Evolutionary conservation across 2,888 invertebrate genomes (phyloP).

Genomic region (Hybos culiciformis): DNA sequence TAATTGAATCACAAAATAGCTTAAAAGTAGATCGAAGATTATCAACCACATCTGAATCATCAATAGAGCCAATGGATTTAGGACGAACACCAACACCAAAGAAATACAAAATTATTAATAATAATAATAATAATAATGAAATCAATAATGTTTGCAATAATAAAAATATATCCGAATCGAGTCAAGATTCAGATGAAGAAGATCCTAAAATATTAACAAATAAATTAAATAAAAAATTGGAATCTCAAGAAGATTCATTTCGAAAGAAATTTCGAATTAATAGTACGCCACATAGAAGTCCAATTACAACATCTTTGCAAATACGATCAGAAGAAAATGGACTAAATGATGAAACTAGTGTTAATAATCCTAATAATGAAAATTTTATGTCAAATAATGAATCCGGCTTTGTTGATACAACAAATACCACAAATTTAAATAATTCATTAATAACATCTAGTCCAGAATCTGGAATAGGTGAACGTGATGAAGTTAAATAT

Average conservation of each 20-base stretch:
- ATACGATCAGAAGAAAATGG: background rate
- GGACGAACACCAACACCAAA: constrained; percentile 25
- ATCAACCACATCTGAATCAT: constrained; percentile 34
- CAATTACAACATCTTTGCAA: too few species aligned
- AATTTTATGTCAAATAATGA: constrained; percentile 23
- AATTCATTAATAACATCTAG: constrained; percentile 23
- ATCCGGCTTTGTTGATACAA: constrained; percentile 33
- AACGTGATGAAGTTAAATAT: constrained; percentile 36
- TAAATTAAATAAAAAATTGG: constrained; percentile 4
- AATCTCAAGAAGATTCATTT: background rate
- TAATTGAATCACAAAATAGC: background rate
- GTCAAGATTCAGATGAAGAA: constrained; percentile 8
- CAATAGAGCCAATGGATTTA: constrained; percentile 33
- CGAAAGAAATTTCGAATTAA: background rate
- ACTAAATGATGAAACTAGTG: background rate
- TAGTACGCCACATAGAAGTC: too few species aligned
- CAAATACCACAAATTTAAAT: constrained; percentile 22
- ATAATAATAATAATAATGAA: background rate
- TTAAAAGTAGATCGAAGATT: constrained; percentile 30
- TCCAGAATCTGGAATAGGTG: constrained; percentile 30
- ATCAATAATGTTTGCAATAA: background rate
- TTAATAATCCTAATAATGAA: background rate
- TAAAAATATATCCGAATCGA: constrained; percentile 5
- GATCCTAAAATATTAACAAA: constrained; percentile 8
- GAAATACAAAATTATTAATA: constrained; percentile 12